Conservation (phyloP, 2,797 vertebrate species). For the Phalanger gymnotis region DNA sequence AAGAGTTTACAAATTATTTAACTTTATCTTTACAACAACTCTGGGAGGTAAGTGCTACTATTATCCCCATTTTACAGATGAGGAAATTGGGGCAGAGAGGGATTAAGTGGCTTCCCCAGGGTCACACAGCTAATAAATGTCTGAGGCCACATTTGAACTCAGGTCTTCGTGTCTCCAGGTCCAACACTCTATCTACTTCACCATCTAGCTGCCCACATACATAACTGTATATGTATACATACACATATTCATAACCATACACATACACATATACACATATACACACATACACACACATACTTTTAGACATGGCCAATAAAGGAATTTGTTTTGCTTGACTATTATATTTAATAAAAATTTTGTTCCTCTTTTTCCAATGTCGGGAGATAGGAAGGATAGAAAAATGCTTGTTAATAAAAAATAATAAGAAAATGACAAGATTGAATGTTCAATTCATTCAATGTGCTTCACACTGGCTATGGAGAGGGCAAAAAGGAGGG, state of each 20-base stretch:
- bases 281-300: neutral
- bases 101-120: neutral
- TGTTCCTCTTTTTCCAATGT: neutral
- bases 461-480: conserved; percentile 36
- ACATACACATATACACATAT: neutral
- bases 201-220: neutral
- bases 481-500: conserved; percentile 23
- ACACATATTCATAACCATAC: too few species aligned
- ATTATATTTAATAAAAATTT: neutral
- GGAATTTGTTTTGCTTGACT: neutral
- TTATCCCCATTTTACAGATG: neutral
- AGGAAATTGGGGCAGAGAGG: neutral
- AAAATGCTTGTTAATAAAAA: conserved; percentile 23
- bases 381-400: neutral
- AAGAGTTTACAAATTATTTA: neutral
- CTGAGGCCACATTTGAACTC: neutral
- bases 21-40: neutral
- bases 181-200: neutral
- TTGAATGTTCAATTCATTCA: conserved; percentile 52
- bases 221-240: too few species aligned
- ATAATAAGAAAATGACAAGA: conserved; percentile 37
- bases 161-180: neutral
- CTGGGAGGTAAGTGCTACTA: neutral
- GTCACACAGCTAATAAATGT: neutral
- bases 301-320: neutral